phyloP scores from a whole-genome alignment of 2,888 invertebrate species.

The Proisotoma minuta region DNA sequence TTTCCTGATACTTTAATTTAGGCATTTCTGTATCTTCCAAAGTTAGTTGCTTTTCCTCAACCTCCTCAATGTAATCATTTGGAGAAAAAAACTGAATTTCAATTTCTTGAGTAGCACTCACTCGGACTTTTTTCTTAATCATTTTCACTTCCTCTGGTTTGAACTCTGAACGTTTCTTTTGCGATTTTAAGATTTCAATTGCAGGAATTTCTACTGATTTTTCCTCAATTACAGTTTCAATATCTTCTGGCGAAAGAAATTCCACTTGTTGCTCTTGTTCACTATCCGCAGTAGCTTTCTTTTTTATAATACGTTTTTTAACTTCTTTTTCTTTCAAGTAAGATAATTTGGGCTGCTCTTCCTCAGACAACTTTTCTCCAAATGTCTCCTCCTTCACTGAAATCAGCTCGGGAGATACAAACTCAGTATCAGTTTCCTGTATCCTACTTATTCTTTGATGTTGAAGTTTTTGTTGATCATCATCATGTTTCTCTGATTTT shows the following conservation, averaged over 20 bases:
- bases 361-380: no score
- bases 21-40: neutral
- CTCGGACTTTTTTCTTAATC: neutral
- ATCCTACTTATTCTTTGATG: no score
- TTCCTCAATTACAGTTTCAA: no score
- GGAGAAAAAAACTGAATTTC: neutral
- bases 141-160: conserved; percentile 43
- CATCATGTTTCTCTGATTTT: no score
- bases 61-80: neutral
- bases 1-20: neutral
- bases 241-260: neutral
- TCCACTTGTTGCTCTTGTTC: conserved; percentile 5
- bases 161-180: no score
- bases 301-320: no score
- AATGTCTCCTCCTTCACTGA: no score
- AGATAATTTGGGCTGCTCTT: no score
- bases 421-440: no score
- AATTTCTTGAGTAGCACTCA: conserved; percentile 2
- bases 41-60: conserved; percentile 42
- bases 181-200: no score
- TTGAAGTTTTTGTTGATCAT: no score
- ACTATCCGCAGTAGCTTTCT: neutral
- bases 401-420: no score
- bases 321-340: neutral
- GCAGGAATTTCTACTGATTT: neutral